phyloP scores from a whole-genome alignment of 2,797 vertebrate species.

The Picus viridis region DNA sequence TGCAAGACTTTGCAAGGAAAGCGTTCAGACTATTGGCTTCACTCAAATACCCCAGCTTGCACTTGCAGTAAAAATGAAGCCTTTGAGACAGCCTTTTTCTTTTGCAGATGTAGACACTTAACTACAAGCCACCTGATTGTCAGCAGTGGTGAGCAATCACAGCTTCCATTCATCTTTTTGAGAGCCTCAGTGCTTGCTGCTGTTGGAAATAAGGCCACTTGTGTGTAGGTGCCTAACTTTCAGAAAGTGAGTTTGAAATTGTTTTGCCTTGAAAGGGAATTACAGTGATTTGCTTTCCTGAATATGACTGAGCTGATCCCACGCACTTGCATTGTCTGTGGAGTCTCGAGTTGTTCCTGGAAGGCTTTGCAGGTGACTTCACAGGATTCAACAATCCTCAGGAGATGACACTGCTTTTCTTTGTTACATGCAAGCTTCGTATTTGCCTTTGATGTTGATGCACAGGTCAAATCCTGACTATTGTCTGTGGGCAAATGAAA shows the following conservation, averaged over 20 bases:
- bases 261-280: constrained; percentile 38
- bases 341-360: background rate
- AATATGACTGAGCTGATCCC: background rate
- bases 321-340: background rate
- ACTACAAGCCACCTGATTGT: constrained; percentile 65
- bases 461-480: background rate
- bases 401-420: background rate
- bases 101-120: constrained; percentile 68
- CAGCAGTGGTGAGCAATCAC: constrained; percentile 65
- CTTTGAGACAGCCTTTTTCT: constrained; percentile 62
- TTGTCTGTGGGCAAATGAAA: background rate
- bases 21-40: constrained; percentile 25
- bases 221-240: constrained; percentile 59
- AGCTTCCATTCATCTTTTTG: constrained; percentile 57
- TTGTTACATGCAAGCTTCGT: fast-evolving
- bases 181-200: constrained; percentile 43
- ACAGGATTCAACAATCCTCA: background rate
- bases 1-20: constrained; percentile 52
- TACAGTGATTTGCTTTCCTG: constrained; percentile 27
- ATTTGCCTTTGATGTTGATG: fast-evolving
- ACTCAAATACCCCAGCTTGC: constrained; percentile 20
- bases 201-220: constrained; percentile 46
- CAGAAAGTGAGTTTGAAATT: constrained; percentile 21
- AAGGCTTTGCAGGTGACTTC: background rate
- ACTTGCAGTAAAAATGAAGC: constrained; percentile 38